Percentiles rank a stretch among this genome's conserved stretches.
Conservation (phyloP, 2,797 vertebrate genomes). For the Ambastaia sidthimunki region DNA sequence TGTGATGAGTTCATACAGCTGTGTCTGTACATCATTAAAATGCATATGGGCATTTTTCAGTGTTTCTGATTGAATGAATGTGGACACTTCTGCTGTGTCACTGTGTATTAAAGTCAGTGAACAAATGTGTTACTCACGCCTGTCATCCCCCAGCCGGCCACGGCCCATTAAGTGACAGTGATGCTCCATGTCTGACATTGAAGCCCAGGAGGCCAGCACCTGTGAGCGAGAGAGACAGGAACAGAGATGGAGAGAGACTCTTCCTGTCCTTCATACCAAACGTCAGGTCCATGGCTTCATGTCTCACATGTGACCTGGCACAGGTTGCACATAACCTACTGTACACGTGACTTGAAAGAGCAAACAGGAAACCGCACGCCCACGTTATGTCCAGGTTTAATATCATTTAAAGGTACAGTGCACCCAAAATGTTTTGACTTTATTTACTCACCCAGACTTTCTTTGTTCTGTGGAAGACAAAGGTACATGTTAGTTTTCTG, state of each 20-base stretch:
- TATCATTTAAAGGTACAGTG: background rate
- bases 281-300: constrained; percentile 22
- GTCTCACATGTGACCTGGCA: constrained; percentile 11
- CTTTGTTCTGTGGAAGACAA: no score
- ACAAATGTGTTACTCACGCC: constrained; percentile 77
- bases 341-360: constrained; percentile 2
- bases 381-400: background rate
- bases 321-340: constrained; percentile 19
- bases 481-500: no score
- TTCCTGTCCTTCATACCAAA: constrained; percentile 14
- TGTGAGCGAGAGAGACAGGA: constrained; percentile 52
- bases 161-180: constrained; percentile 74
- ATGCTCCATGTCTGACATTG: constrained; percentile 70
- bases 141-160: constrained; percentile 72
- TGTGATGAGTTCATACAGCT: background rate
- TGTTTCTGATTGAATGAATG: constrained; percentile 62
- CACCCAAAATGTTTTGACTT: background rate
- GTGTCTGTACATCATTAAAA: background rate
- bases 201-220: constrained; percentile 75
- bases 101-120: constrained; percentile 67
- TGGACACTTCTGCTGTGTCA: constrained; percentile 66
- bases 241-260: constrained; percentile 41
- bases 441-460: background rate
- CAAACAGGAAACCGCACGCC: background rate
- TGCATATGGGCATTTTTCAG: constrained; percentile 26